phyloP scores from a whole-genome alignment of 92 coral and sea anemone species.

The Paramuricea clavata region DNA sequence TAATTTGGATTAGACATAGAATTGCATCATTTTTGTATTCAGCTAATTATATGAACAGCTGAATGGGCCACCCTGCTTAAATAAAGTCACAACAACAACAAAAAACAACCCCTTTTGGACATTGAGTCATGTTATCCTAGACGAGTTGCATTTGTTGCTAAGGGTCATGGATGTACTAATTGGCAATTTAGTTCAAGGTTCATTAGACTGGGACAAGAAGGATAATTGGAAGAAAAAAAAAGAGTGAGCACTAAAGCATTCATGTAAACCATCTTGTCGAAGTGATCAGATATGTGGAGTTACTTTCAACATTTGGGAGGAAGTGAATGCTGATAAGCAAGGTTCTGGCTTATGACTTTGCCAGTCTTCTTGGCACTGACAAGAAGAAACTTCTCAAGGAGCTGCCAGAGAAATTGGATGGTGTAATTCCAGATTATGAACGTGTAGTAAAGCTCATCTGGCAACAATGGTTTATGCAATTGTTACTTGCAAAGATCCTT shows the following conservation, averaged over 20 bases:
- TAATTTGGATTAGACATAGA: no score
- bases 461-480: constrained; percentile 3
- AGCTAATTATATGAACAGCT: constrained; percentile 21
- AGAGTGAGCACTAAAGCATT: no score
- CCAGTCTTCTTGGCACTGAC: constrained; percentile 26
- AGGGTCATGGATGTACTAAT: no score
- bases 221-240: no score
- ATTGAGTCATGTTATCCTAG: constrained; percentile 69
- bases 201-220: no score
- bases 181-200: constrained; percentile 23
- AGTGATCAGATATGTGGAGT: no score
- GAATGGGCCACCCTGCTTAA: no score
- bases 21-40: no score
- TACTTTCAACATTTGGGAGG: no score
- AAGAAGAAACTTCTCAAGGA: not conserved
- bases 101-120: constrained; percentile 64
- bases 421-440: constrained; percentile 6
- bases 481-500: constrained; percentile 10
- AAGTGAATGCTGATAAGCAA: constrained; percentile 13
- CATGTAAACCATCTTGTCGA: no score
- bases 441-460: constrained; percentile 4
- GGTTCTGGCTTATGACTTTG: constrained; percentile 16
- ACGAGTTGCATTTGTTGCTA: constrained; percentile 57
- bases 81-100: no score
- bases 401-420: constrained; percentile 1